Evolutionary conservation across 2,888 invertebrate genomes (phyloP), one percentile per base, ranked within the genome.

Genomic region (Eupsilia transversa): DNA sequence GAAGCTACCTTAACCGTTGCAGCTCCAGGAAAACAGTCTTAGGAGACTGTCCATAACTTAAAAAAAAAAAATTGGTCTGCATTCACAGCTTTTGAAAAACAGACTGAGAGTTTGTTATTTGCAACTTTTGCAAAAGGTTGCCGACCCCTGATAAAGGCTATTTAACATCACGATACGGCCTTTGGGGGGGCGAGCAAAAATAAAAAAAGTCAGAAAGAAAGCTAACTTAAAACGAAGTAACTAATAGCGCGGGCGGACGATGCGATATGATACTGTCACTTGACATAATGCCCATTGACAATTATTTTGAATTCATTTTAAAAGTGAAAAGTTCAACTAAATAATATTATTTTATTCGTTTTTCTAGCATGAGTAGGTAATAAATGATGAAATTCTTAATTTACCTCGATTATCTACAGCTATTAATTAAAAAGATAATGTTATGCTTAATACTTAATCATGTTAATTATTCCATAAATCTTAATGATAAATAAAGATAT

Each of bases 391-490:
- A 7, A 61, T 38, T 54, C n/a, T n/a, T 10, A 70, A 35, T 52
- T 30, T 17, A 41, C 10, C 20, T 57, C 17, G 0, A 23, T 23
- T 27, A 30, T 33, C 27, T 54, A n/a, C n/a, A 35, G 63, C 23
- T 20, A 43, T 43, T 56, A 10, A 52, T 56, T 61, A 23, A 49
- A 46, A 30, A 77, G 1, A 61, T 72, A 59, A 72, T 49, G 0
- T 60, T 46, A 60, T 60, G 38, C 46, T 65, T 65, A 41, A 49
- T n/a, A 72, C 33, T 74, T 66, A 61, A 60, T 75, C 76, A 63
- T 77, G 41, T 77, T 72, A 77, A 79, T 77, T 49, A 66, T 35
- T 20, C 14, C 35, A 79, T 66, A 66, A 79, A 79, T 72, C 56
- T 72, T n/a, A 30, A 72, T 77, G 70, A 77, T 41, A 33, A 41